Evolutionary conservation across 2,113 vertebrate genomes (phyloP).

Genomic region (Sceloporus tristichus): DNA sequence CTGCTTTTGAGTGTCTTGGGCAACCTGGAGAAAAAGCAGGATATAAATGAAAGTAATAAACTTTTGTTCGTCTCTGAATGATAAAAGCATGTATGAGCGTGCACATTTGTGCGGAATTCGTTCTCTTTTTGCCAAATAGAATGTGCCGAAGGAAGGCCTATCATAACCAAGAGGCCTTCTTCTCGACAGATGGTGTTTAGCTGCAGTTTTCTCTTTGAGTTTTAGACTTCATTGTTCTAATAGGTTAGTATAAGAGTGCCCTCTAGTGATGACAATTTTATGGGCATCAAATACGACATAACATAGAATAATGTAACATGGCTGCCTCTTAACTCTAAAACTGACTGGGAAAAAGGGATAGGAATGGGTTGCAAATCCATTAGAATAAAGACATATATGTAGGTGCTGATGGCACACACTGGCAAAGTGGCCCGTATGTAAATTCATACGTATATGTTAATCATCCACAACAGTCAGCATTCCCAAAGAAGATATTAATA

Average conservation of each 20-base stretch:
- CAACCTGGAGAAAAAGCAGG: not conserved
- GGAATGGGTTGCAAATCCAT: not conserved
- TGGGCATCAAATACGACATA: not conserved
- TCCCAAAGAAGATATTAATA: not conserved
- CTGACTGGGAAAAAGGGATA: fast-evolving
- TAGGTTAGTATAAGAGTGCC: slow-evolving; percentile 37
- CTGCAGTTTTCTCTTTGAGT: fast-evolving
- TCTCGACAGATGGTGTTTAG: fast-evolving
- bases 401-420: fast-evolving
- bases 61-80: not conserved
- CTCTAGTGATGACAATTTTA: slow-evolving; percentile 45
- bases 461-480: not conserved
- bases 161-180: fast-evolving
- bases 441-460: fast-evolving
- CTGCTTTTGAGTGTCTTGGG: too few relatives aligned
- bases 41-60: not conserved
- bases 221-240: fast-evolving
- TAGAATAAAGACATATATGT: fast-evolving
- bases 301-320: slow-evolving; percentile 9
- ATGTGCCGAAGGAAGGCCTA: fast-evolving
- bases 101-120: too few relatives aligned
- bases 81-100: not conserved
- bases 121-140: fast-evolving
- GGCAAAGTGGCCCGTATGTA: fast-evolving
- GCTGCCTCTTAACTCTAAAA: not conserved